Conservation (phyloP, 2,888 invertebrate species). For the Bugulina stolonifera region DNA sequence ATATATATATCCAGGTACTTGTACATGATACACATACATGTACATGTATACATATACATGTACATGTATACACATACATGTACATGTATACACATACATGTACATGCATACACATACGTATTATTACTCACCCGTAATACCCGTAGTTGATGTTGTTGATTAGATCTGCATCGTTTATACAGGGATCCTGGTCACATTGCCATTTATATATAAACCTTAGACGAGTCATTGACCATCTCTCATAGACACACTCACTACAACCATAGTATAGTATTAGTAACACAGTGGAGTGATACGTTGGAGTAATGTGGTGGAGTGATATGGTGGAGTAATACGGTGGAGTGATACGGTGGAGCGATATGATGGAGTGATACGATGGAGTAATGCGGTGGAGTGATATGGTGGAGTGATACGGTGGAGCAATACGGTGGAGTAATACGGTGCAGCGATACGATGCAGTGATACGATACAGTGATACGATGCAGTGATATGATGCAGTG, state of each 20-base stretch:
- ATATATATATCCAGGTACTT: too few relatives aligned
- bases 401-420: neutral
- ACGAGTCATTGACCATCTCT: neutral
- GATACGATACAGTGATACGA: neutral
- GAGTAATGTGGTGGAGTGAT: neutral
- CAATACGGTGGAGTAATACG: neutral
- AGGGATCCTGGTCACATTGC: constrained; percentile 65
- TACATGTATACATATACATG: too few relatives aligned
- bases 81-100: too few relatives aligned
- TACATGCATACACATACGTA: too few relatives aligned
- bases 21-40: too few relatives aligned
- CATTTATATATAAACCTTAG: constrained; percentile 53
- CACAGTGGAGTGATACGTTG: neutral
- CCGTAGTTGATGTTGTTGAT: constrained; percentile 64
- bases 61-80: too few relatives aligned
- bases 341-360: neutral
- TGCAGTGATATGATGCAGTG: neutral
- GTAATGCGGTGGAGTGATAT: neutral
- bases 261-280: neutral
- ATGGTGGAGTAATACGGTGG: neutral
- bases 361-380: neutral
- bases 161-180: constrained; percentile 69
- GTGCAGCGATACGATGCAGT: neutral
- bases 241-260: neutral
- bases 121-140: constrained; percentile 46